These are phyloP conservation scores for Gymnothorax javanicus DNA, from an alignment of 2,797 vertebrate species.

Conservation along the genomic window DNA sequence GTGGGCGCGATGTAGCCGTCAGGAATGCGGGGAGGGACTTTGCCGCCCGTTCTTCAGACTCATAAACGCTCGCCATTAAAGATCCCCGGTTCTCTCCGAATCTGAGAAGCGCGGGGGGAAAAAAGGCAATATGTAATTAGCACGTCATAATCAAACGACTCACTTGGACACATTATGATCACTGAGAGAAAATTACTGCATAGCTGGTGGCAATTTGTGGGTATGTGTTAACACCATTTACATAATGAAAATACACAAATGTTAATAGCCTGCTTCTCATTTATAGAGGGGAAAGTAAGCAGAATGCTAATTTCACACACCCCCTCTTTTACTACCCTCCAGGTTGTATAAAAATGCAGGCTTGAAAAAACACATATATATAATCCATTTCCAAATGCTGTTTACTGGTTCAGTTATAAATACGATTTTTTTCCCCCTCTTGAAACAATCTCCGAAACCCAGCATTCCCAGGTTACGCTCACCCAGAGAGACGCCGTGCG, in stretches of 20 bases:
- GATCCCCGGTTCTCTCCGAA: slow-evolving; percentile 99
- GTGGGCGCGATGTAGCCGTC: slow-evolving; percentile 85
- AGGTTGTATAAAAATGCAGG: slow-evolving; percentile 84
- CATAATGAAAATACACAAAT: slow-evolving; percentile 99
- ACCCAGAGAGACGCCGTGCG: slow-evolving; percentile 74
- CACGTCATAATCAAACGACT: slow-evolving; percentile 99
- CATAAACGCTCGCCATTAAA: slow-evolving; percentile 99
- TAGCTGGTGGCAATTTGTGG: slow-evolving; percentile 99
- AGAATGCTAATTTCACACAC: slow-evolving; percentile 91
- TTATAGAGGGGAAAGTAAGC: slow-evolving; percentile 93
- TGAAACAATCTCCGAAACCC: slow-evolving; percentile 15
- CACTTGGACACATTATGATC: slow-evolving; percentile 99
- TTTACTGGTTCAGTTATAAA: slow-evolving; percentile 86
- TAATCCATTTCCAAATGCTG: slow-evolving; percentile 86
- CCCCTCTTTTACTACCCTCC: slow-evolving; percentile 89
- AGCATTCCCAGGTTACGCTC: slow-evolving; percentile 81
- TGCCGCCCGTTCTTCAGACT: slow-evolving; percentile 64
- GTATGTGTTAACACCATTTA: slow-evolving; percentile 99
- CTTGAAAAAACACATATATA: slow-evolving; percentile 69
- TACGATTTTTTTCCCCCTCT: slow-evolving; percentile 67
- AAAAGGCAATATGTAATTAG: slow-evolving; percentile 97
- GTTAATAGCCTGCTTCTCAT: slow-evolving; percentile 98
- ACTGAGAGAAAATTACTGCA: slow-evolving; percentile 97
- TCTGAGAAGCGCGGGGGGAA: slow-evolving; percentile 80
- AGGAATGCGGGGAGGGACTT: slow-evolving; percentile 86